Percentiles rank a stretch among this genome's conserved stretches.
These are phyloP conservation scores for Choloepus hoffmanni DNA, from an alignment of 2,113 vertebrate genomes.

Conservation along the genomic window DNA sequence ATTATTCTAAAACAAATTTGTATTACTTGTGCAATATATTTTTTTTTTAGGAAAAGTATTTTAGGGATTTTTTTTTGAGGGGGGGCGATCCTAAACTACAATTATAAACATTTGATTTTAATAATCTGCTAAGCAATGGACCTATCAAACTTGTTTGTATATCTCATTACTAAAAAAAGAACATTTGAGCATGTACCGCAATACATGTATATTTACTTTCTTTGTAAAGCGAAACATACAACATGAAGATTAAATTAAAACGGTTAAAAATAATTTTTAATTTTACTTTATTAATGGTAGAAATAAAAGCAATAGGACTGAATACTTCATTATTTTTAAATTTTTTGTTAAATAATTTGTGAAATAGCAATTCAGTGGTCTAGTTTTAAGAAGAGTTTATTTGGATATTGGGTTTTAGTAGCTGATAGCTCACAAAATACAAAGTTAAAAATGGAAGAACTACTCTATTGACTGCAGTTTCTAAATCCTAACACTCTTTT, in stretches of 20 bases:
- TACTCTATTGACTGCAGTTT: not conserved
- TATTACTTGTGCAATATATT: not conserved
- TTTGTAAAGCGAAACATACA: slow-evolving; percentile 24
- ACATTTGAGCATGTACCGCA: not conserved
- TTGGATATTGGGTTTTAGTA: not conserved
- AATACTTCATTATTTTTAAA: not conserved
- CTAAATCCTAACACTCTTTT: not conserved
- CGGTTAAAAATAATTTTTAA: slow-evolving; percentile 10
- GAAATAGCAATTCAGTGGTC: slow-evolving; percentile 2
- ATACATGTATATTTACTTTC: not conserved
- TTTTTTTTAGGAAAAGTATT: slow-evolving; percentile 8
- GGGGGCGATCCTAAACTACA: not conserved
- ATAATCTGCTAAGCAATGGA: slow-evolving; percentile 16
- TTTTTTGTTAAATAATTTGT: not conserved
- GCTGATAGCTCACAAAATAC: not conserved
- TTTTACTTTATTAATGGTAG: slow-evolving; percentile 24
- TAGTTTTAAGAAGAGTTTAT: slow-evolving; percentile 40
- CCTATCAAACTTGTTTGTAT: not conserved
- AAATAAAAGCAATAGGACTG: not conserved
- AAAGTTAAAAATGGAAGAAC: slow-evolving; percentile 9
- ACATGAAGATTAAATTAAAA: slow-evolving; percentile 38
- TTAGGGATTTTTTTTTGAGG: not conserved
- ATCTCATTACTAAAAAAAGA: slow-evolving; percentile 37
- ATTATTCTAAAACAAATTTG: slow-evolving; percentile 39
- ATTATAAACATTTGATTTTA: slow-evolving; percentile 38